phyloP scores from a whole-genome alignment of 2,888 invertebrate genomes.

The Dicyrtoma fusca region DNA sequence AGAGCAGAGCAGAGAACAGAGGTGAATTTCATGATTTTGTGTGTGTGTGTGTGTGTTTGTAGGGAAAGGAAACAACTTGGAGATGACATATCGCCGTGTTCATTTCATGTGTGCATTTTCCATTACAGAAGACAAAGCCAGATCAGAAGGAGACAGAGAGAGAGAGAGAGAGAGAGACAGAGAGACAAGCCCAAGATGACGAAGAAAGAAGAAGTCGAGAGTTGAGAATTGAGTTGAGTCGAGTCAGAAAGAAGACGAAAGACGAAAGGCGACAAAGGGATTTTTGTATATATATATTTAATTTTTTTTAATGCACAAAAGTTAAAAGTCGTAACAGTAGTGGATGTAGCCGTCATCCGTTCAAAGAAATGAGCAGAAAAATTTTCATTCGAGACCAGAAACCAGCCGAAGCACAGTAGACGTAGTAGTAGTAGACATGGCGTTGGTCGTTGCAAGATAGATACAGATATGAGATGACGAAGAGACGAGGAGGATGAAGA shows the following conservation, averaged over 20 bases:
- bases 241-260: too few relatives aligned
- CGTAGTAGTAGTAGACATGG: background rate
- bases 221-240: too few relatives aligned
- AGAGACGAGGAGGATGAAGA: slow-evolving; percentile 2
- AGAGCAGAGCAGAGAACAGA: background rate
- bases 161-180: background rate
- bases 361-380: slow-evolving; percentile 2
- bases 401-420: background rate
- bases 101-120: background rate
- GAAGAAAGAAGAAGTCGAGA: background rate
- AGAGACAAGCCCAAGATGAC: slow-evolving; percentile 8
- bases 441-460: background rate
- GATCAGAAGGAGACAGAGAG: slow-evolving; percentile 4
- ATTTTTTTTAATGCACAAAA: too few relatives aligned
- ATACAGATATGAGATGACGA: background rate
- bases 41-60: background rate
- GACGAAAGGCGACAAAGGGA: background rate
- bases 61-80: background rate
- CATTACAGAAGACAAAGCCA: slow-evolving; percentile 7
- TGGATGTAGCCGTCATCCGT: too few relatives aligned
- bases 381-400: too few relatives aligned
- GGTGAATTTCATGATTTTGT: background rate
- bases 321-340: too few relatives aligned
- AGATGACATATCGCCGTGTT: too few relatives aligned
- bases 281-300: too few relatives aligned